phyloP scores from a whole-genome alignment of 2,113 vertebrate genomes.

The Sapayoa aenigma region DNA sequence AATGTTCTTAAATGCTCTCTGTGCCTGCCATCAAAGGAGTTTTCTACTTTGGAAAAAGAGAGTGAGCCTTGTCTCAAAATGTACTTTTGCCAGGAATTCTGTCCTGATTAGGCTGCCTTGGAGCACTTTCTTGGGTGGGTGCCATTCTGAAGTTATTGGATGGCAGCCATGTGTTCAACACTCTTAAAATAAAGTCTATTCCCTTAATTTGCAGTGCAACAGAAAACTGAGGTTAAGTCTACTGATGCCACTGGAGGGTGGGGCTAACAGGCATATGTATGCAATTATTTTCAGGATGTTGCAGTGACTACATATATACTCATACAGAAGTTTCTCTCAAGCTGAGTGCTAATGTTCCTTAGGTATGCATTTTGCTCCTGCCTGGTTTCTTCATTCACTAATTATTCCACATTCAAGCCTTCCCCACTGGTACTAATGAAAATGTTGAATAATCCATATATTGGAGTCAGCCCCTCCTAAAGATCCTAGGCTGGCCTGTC shows the following conservation, averaged over 20 bases:
- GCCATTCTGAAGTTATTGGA: conserved; percentile 44
- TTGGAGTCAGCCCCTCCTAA: background rate
- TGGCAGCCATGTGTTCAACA: conserved; percentile 19
- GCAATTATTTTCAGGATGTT: conserved; percentile 45
- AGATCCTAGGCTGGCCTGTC: background rate
- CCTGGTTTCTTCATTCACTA: conserved; percentile 15
- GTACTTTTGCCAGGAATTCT: conserved; percentile 42
- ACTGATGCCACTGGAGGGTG: conserved; percentile 31
- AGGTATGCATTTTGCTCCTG: background rate
- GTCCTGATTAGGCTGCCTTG: conserved; percentile 21
- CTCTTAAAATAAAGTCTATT: conserved; percentile 44
- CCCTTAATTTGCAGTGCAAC: conserved; percentile 48
- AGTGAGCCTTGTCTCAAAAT: background rate
- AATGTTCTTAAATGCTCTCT: conserved; percentile 17
- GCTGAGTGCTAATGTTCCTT: background rate
- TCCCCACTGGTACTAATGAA: background rate
- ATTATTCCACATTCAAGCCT: background rate
- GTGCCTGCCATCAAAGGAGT: background rate
- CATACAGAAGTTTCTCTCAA: background rate
- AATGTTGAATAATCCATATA: background rate
- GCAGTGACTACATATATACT: background rate
- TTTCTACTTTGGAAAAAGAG: conserved; percentile 47
- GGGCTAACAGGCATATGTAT: conserved; percentile 27
- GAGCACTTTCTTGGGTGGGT: conserved; percentile 28
- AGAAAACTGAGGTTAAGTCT: conserved; percentile 14